Base-by-base conservation (phyloP, 2,797 vertebrate species). In the Sciaenops ocellatus region DNA sequence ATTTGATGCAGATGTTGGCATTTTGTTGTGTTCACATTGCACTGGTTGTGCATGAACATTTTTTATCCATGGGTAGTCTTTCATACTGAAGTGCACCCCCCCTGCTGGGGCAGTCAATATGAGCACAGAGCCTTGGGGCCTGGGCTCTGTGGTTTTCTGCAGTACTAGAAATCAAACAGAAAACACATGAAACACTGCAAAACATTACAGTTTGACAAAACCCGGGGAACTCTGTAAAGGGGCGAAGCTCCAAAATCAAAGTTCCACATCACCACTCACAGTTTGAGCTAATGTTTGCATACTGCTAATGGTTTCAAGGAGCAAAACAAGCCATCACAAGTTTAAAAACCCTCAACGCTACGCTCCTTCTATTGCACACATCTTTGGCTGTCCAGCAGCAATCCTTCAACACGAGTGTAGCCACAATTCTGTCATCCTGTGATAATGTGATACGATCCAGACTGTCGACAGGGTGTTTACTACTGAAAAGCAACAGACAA, bases 171-270 rank as follows among this genome's bases (percentile, higher is more conserved):
- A 76, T 79, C 71, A 78, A 82, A 86, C 75, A 67, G 44, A 77
- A 88, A 85, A 82, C 74, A 83, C 75, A 86, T 81, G 80, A 85
- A 85, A 68, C 64, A 18, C 64, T 83, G 73, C 60, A 78, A 71
- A 78, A 73, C 79, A 81, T 64, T 79, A 72, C 60, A 61, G 73
- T 73, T 74, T 86, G 78, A 83, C 77, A 52, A 61, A 74, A 72
- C 76, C 72, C 66, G 74, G 60, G 72, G 80, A 85, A 76, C 63
- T 54, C 26, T 69, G 51, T 50, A 24, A 17, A 38, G 34, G 15
- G 65, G 26, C 71, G 34, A 11, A 24, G 34, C 65, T 80, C 56
- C 38, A 16, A 38, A 68, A 70, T 80, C 47, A 60, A 78, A 83
- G 66, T 69, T 79, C 57, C 76, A 70, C 60, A 59, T 75, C 54